A percentile compares a stretch with the other conserved stretches of the same genome.
Conservation (phyloP, 2,888 invertebrate genomes). For the Dolichopus griseipennis region DNA sequence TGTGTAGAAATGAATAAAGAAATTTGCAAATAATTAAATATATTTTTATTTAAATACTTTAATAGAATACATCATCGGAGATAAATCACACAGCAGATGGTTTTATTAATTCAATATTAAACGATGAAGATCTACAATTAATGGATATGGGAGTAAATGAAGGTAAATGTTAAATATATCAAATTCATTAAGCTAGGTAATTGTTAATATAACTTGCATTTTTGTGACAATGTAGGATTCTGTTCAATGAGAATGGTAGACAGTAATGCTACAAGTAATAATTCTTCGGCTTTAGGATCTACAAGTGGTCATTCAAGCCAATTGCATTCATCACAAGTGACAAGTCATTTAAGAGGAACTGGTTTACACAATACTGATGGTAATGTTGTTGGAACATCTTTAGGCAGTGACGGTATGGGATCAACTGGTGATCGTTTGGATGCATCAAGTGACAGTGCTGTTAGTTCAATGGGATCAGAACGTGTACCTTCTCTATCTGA, state of each 20-base stretch:
- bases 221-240: slow-evolving; percentile 54
- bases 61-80: slow-evolving; percentile 54
- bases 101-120: slow-evolving; percentile 77
- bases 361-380: slow-evolving; percentile 25
- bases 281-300: slow-evolving; percentile 37
- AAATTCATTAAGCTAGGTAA: not conserved
- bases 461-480: slow-evolving; percentile 88
- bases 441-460: slow-evolving; percentile 83
- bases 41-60: slow-evolving; percentile 18
- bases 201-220: not conserved
- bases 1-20: slow-evolving; percentile 21
- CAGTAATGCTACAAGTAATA: slow-evolving; percentile 39
- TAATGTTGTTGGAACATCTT: slow-evolving; percentile 20
- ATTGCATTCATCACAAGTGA: slow-evolving; percentile 18
- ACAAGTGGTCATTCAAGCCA: slow-evolving; percentile 21
- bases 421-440: slow-evolving; percentile 58
- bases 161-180: slow-evolving; percentile 50
- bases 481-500: slow-evolving; percentile 80
- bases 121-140: slow-evolving; percentile 79
- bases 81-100: slow-evolving; percentile 71
- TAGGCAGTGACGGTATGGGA: slow-evolving; percentile 47
- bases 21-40: not conserved
- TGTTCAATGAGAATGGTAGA: slow-evolving; percentile 83
- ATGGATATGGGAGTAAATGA: slow-evolving; percentile 90
- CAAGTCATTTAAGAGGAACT: slow-evolving; percentile 17